These are phyloP conservation scores for Acleris laterana DNA, from an alignment of 2,888 invertebrate species.

Conservation along the genomic window DNA sequence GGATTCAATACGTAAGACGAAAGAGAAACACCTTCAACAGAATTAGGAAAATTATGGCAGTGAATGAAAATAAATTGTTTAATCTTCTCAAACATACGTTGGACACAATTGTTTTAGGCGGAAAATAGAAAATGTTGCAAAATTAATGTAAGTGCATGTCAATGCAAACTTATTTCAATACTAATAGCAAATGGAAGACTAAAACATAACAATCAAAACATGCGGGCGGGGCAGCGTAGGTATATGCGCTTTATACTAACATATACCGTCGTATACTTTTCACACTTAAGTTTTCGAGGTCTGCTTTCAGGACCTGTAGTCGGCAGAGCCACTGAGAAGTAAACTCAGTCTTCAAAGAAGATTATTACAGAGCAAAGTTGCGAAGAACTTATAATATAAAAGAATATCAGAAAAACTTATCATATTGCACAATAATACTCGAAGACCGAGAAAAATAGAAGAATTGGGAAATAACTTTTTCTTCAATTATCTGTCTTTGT, in stretches of 20 bases:
- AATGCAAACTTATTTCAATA: too few relatives aligned
- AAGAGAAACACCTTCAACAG: conserved; percentile 14
- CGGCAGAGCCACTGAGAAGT: neutral
- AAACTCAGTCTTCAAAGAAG: neutral
- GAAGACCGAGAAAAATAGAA: neutral
- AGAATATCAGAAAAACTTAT: neutral
- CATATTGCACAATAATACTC: conserved; percentile 36
- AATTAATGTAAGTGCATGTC: too few relatives aligned
- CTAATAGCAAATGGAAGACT: neutral
- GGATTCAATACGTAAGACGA: neutral
- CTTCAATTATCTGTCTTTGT: conserved; percentile 3
- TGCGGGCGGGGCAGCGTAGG: too few relatives aligned
- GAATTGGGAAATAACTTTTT: too few relatives aligned
- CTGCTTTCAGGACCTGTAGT: too few relatives aligned
- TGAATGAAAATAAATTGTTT: conserved; percentile 55
- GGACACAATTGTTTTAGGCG: neutral
- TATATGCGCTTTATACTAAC: too few relatives aligned
- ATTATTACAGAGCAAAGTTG: neutral
- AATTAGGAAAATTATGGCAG: conserved; percentile 70
- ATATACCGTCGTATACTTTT: too few relatives aligned
- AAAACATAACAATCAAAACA: conserved; percentile 10
- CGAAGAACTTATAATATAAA: neutral
- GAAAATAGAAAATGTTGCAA: too few relatives aligned
- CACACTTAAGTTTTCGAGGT: too few relatives aligned
- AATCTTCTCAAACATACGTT: conserved; percentile 18